These are phyloP conservation scores for Laothoe populi DNA, from an alignment of 2,888 invertebrate genomes.

Conservation along the genomic window DNA sequence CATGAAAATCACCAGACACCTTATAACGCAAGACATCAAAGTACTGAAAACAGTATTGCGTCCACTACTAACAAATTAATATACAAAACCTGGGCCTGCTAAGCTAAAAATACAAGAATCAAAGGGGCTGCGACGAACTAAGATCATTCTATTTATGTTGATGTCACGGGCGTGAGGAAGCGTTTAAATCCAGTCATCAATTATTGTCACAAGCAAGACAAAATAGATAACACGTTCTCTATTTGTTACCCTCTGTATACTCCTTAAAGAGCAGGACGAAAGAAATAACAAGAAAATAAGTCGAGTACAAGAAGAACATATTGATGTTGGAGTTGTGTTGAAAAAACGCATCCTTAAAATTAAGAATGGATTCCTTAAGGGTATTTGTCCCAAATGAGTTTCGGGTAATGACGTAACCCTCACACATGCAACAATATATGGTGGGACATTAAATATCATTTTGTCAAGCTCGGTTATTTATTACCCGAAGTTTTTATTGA, in stretches of 20 bases:
- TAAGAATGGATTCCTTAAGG: constrained; percentile 68
- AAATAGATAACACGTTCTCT: constrained; percentile 83
- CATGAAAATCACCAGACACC: constrained; percentile 77
- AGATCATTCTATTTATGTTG: constrained; percentile 84
- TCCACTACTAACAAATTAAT: constrained; percentile 75
- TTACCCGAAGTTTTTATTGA: constrained; percentile 58
- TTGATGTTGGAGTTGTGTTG: constrained; percentile 73
- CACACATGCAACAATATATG: constrained; percentile 63
- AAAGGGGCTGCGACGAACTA: constrained; percentile 78
- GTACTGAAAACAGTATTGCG: constrained; percentile 66
- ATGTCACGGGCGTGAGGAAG: constrained; percentile 85
- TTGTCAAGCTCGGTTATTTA: constrained; percentile 80
- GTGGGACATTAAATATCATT: constrained; percentile 77
- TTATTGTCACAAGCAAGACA: constrained; percentile 83
- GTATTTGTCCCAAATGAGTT: constrained; percentile 72
- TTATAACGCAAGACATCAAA: constrained; percentile 80
- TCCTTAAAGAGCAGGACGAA: constrained; percentile 72
- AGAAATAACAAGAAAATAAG: constrained; percentile 77
- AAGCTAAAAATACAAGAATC: constrained; percentile 82
- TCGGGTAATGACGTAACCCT: constrained; percentile 70
- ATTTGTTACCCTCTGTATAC: constrained; percentile 73
- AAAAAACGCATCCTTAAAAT: constrained; percentile 78
- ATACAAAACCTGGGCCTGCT: constrained; percentile 73
- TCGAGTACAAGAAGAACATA: constrained; percentile 67
- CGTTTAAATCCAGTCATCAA: constrained; percentile 85